These are phyloP conservation scores for Pegea sp. DNA, from an alignment of 23 tunicate species.

Conservation along the genomic window DNA sequence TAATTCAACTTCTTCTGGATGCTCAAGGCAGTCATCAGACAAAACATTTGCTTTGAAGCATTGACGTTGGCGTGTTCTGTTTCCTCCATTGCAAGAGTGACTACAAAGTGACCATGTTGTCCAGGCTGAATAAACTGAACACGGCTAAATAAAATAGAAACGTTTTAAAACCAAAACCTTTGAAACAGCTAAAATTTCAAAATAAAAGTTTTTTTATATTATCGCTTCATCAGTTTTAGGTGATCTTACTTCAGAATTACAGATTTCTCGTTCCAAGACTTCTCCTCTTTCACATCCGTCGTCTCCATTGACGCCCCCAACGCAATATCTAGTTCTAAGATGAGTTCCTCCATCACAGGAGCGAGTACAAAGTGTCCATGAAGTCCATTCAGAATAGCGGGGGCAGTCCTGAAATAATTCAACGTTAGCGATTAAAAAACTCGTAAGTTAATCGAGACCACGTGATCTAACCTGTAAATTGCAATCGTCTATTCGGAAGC, in stretches of 20 bases:
- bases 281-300: slow-evolving; percentile 7
- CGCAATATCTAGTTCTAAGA: slow-evolving; percentile 9
- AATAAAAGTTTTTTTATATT: not conserved
- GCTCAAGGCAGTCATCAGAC: slow-evolving; percentile 36
- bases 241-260: slow-evolving; percentile 9
- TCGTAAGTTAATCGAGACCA: too few species aligned
- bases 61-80: slow-evolving; percentile 17
- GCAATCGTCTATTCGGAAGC: not conserved
- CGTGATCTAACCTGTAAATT: not conserved
- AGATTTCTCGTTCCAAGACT: slow-evolving; percentile 1
- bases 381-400: slow-evolving; percentile 11
- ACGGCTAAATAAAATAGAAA: slow-evolving; percentile 14
- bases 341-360: slow-evolving; percentile 11
- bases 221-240: too few species aligned
- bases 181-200: not conserved
- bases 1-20: not conserved
- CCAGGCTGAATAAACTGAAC: slow-evolving; percentile 64
- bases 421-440: too few species aligned
- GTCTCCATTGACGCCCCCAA: slow-evolving; percentile 10
- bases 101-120: slow-evolving; percentile 28
- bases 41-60: slow-evolving; percentile 34
- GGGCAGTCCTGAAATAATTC: slow-evolving; percentile 6
- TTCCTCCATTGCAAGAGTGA: slow-evolving; percentile 55
- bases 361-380: slow-evolving; percentile 7
- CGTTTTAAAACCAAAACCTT: not conserved